These are phyloP conservation scores for Serrognathus titanus DNA, from an alignment of 2,888 invertebrate species.

Conservation along the genomic window DNA sequence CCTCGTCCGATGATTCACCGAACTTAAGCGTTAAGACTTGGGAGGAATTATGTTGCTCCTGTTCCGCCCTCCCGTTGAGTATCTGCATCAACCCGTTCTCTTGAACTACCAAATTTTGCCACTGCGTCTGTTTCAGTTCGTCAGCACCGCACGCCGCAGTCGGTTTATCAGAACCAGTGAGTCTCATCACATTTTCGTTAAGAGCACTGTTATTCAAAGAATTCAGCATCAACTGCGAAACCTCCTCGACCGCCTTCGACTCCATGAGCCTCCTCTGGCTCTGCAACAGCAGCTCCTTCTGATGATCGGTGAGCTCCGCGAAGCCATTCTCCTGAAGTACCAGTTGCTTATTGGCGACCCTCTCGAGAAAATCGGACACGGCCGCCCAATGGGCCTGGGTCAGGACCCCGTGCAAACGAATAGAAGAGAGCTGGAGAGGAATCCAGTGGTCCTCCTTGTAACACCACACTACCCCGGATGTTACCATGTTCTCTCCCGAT, in stretches of 20 bases:
- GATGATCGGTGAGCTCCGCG: conserved; percentile 45
- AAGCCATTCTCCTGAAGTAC: conserved; percentile 54
- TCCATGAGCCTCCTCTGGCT: conserved; percentile 22
- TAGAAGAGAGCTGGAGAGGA: conserved; percentile 64
- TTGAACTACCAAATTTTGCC: conserved; percentile 30
- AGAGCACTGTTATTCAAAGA: conserved; percentile 12
- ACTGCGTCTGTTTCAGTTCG: conserved; percentile 17
- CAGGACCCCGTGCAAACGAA: conserved; percentile 62
- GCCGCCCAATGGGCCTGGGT: conserved; percentile 65
- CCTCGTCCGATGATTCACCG: conserved; percentile 12
- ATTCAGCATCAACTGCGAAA: conserved; percentile 16
- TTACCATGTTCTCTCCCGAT: conserved; percentile 54
- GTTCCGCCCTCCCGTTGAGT: conserved; percentile 24
- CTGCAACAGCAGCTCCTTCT: conserved; percentile 40
- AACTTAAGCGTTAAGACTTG: conserved; percentile 28
- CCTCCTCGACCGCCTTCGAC: conserved; percentile 4
- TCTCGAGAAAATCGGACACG: conserved; percentile 62
- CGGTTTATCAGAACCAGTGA: conserved; percentile 26
- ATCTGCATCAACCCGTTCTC: conserved; percentile 29
- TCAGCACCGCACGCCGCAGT: conserved; percentile 12
- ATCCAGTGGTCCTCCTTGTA: conserved; percentile 65
- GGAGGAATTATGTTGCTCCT: conserved; percentile 16
- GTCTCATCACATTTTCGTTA: conserved; percentile 36
- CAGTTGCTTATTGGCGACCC: conserved; percentile 62
- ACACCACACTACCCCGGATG: conserved; percentile 64